Percentiles rank a stretch among this genome's conserved stretches.
These are phyloP conservation scores for Eolophus roseicapilla DNA, from an alignment of 2,113 vertebrate species.

Conservation along the genomic window DNA sequence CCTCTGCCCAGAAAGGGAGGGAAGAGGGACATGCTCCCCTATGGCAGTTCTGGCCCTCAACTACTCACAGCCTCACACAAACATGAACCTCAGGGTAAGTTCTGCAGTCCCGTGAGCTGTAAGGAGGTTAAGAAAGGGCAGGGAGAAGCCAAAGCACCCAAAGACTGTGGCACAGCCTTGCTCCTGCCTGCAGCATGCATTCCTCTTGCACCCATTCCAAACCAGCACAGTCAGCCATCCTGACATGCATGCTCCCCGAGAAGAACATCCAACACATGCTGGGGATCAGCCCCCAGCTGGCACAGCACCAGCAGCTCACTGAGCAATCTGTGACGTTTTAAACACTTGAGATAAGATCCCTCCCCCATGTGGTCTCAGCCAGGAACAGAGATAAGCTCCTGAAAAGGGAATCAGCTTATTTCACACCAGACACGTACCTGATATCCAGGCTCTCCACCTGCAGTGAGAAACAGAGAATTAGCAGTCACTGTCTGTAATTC, in stretches of 20 bases:
- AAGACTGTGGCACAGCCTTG: neutral
- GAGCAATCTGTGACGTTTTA: neutral
- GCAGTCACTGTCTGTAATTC: conserved; percentile 4
- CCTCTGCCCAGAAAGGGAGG: neutral
- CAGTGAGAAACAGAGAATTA: conserved; percentile 60
- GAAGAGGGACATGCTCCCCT: neutral
- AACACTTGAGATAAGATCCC: neutral
- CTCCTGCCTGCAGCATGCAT: rapidly evolving
- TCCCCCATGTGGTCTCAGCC: neutral
- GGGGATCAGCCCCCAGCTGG: neutral
- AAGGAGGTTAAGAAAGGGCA: neutral
- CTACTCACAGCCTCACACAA: neutral
- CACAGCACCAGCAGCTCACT: neutral
- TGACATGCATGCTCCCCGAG: rapidly evolving
- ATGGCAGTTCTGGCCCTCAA: neutral
- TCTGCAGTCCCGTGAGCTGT: neutral
- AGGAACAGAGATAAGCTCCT: conserved; percentile 31
- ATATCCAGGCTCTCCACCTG: conserved; percentile 66
- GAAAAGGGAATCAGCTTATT: neutral
- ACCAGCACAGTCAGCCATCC: neutral
- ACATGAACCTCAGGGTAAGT: neutral
- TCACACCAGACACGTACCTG: conserved; percentile 58
- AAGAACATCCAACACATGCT: neutral
- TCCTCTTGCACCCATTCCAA: neutral
- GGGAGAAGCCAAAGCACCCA: neutral